Conservation (phyloP, 2,797 vertebrate genomes). For the Coccyzus lansbergi region DNA sequence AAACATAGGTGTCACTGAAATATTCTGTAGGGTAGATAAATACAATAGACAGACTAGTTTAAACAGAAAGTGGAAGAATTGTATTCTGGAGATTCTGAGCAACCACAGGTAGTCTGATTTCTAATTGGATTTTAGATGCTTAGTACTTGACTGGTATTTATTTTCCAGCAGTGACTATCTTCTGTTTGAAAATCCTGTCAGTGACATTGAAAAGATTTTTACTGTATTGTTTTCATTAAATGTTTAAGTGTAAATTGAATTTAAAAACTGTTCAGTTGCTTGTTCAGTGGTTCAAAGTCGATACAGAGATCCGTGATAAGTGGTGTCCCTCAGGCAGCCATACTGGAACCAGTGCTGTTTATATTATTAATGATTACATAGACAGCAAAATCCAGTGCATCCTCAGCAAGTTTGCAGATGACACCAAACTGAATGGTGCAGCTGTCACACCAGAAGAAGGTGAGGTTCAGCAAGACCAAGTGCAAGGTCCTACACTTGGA, state of each 20-base stretch:
- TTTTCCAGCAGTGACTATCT: neutral
- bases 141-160: neutral
- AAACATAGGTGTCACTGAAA: neutral
- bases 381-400: too few relatives aligned
- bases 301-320: too few relatives aligned
- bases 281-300: too few relatives aligned
- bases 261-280: neutral
- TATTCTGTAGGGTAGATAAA: neutral
- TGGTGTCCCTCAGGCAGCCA: too few relatives aligned
- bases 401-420: too few relatives aligned
- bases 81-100: neutral
- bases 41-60: neutral
- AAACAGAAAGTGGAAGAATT: neutral
- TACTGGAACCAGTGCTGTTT: too few relatives aligned
- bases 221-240: neutral
- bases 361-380: too few relatives aligned
- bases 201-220: neutral
- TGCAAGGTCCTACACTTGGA: too few relatives aligned
- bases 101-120: neutral
- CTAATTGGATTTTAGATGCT: neutral
- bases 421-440: too few relatives aligned
- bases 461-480: too few relatives aligned
- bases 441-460: too few relatives aligned
- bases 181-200: neutral
- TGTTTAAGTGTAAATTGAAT: neutral